Conservation (phyloP, 2,113 vertebrate species). For the Rhadina sibilatrix region DNA sequence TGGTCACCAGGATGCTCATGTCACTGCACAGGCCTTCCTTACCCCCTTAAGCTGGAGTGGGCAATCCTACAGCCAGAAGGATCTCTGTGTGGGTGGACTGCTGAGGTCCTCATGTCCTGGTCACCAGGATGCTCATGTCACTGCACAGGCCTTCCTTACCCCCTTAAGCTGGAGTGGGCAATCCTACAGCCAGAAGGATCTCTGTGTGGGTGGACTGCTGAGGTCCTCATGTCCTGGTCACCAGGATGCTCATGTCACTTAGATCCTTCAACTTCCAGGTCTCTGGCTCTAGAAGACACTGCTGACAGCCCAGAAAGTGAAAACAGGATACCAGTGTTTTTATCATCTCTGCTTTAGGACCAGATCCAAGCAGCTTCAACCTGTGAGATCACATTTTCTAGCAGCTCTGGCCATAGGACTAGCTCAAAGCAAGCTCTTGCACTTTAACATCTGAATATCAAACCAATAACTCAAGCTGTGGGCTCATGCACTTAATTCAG, state of each 20-base stretch:
- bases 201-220: background rate
- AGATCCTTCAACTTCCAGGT: background rate
- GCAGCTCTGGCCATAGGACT: background rate
- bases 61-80: no score
- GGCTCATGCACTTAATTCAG: background rate
- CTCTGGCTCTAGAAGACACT: background rate
- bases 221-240: background rate
- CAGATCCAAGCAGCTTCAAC: background rate
- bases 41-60: no score
- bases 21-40: no score
- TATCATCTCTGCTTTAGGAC: background rate
- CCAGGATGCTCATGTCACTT: background rate
- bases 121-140: no score
- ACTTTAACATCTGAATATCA: background rate
- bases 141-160: no score
- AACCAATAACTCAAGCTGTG: background rate
- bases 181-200: background rate
- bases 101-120: no score
- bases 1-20: no score
- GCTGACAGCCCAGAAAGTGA: background rate
- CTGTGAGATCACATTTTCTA: background rate
- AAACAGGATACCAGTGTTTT: background rate
- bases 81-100: no score
- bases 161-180: no score
- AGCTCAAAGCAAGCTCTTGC: background rate